phyloP scores from a whole-genome alignment of 2,113 vertebrate species.

The Aegithalos caudatus region DNA sequence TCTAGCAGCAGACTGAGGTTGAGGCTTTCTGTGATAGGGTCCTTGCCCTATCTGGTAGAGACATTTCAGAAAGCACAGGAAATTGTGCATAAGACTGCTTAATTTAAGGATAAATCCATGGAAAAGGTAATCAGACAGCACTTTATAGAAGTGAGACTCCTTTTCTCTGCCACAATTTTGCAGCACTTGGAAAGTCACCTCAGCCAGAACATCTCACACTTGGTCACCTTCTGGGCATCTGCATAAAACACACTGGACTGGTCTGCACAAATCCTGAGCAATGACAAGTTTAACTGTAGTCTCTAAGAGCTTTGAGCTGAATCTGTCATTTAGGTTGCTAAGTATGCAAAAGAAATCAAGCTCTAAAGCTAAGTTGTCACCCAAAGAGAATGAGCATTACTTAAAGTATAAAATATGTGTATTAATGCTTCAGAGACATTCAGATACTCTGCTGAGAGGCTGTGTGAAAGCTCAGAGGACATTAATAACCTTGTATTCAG shows the following conservation, averaged over 20 bases:
- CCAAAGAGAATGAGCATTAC: slow-evolving; percentile 33
- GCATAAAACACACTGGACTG: not conserved
- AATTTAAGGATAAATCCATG: not conserved
- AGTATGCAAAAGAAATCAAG: slow-evolving; percentile 33
- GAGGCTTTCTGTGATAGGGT: not conserved
- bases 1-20: not conserved
- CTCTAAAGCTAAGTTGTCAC: slow-evolving; percentile 19
- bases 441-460: slow-evolving; percentile 7
- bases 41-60: not conserved
- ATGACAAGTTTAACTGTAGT: not conserved
- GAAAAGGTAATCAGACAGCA: not conserved
- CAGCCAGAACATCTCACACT: not conserved
- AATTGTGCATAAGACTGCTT: not conserved
- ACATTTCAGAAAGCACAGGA: not conserved
- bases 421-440: slow-evolving; percentile 3
- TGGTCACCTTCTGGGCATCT: not conserved
- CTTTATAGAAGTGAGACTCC: not conserved
- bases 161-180: not conserved
- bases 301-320: not conserved
- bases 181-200: not conserved
- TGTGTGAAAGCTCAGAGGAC: slow-evolving; percentile 17
- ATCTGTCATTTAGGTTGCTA: slow-evolving; percentile 10
- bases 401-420: slow-evolving; percentile 20
- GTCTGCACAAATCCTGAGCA: not conserved
- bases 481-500: slow-evolving; percentile 24